Base-by-base conservation (phyloP, 2,113 vertebrate genomes). In the Odobenus rosmarus region DNA sequence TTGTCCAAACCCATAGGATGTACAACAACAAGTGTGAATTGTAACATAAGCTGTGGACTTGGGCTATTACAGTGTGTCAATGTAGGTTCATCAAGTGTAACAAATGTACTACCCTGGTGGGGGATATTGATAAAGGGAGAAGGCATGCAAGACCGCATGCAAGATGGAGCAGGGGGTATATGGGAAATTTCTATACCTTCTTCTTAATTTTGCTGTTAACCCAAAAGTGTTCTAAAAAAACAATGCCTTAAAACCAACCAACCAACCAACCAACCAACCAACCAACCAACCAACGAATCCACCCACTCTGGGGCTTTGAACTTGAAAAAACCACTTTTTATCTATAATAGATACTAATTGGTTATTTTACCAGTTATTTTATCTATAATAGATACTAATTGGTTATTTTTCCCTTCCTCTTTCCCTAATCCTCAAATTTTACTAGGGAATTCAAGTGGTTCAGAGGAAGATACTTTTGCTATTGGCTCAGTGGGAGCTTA, bases 391-490 rank as follows among this genome's bases (percentile, higher is more conserved):
- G 39, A 74, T 79, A 67, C 11, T 39, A 18, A 1, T 31, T 85
- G 15, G 36, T 89, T 87, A 23, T 90, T 67, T 96, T 86, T n/a
- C 1, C 19, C 49, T 84, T 91, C 4, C 23, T 94, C 26, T 46
- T 90, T 83, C 33, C n/a, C 72, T 55, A 42, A 59, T 3, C 49
- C 51, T 92, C 64, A 14, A 18, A 1, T 71, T 89, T 92, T 77
- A 57, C 87, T n/a, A 90, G 59, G 49, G 39, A 96, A 90, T 96
- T 94, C 46, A 92, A 62, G 42, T 83, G 28, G 31, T 71, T 87
- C 23, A n/a, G 69, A 31, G 55, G 49, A 94, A 80, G 21, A 2
- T 94, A 26, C 49, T 83, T 86, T 80, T 79, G 76, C 74, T 61
- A 4, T 83, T 69, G 81, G 28, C 26, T 95, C 46, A 46, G 39